Conservation (phyloP, 2,888 invertebrate species). For the Polydesmus complanatus region DNA sequence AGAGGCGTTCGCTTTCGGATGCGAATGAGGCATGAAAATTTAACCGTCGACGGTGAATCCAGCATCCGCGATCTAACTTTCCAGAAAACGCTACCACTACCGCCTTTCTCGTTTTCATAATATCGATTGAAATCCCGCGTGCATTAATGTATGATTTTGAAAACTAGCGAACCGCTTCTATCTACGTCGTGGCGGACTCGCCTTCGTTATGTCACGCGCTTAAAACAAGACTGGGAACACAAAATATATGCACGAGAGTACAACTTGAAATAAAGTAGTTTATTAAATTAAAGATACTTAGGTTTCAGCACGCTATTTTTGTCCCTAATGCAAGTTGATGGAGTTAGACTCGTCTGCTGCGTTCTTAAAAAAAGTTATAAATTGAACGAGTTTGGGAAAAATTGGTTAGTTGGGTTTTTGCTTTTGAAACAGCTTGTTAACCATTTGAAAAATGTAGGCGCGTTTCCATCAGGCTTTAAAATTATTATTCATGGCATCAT, state of each 20-base stretch:
- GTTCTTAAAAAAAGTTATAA: too few species aligned
- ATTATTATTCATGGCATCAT: too few species aligned
- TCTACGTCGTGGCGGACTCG: not conserved
- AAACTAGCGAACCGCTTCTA: not conserved
- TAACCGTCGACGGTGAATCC: not conserved
- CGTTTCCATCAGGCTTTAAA: too few species aligned
- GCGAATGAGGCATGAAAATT: not conserved
- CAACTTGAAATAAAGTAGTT: too few species aligned
- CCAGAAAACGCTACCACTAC: too few species aligned
- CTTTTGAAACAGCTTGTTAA: too few species aligned
- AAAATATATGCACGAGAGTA: too few species aligned
- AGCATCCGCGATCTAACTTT: not conserved
- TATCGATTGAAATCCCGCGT: not conserved
- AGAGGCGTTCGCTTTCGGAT: not conserved
- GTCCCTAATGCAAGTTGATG: not conserved
- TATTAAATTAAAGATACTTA: not conserved
- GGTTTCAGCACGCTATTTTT: not conserved
- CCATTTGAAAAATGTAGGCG: too few species aligned
- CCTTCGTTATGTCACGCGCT: too few species aligned
- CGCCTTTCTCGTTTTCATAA: not conserved
- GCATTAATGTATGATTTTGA: not conserved
- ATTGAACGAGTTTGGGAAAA: too few species aligned
- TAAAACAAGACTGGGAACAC: too few species aligned
- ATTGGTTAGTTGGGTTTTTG: too few species aligned
- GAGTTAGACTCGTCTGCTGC: constrained; percentile 5